Evolutionary conservation across 2,113 vertebrate species (phyloP).

Genomic region (Burhinus bistriatus): DNA sequence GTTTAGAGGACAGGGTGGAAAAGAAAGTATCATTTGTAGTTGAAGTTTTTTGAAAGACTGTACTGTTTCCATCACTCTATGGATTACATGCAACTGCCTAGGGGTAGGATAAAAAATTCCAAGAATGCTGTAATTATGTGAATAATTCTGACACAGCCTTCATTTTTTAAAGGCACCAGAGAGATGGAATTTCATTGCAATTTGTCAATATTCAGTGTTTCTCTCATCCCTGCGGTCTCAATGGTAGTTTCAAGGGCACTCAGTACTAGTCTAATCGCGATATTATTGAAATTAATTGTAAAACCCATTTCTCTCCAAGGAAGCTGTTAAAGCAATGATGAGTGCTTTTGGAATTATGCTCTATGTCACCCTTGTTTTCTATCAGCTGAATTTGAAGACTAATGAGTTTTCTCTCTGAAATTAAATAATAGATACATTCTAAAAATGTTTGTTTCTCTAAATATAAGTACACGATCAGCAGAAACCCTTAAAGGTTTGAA

Average conservation of each 20-base stretch:
- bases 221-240: neutral
- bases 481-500: neutral
- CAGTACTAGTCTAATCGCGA: neutral
- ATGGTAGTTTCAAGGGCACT: neutral
- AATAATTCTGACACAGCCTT: neutral
- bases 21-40: neutral
- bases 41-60: neutral
- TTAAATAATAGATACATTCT: neutral
- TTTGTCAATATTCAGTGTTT: neutral
- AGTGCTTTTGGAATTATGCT: neutral
- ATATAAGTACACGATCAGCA: neutral
- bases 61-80: neutral
- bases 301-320: neutral
- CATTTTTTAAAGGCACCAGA: neutral
- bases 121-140: neutral
- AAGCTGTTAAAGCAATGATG: neutral
- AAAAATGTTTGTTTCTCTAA: neutral
- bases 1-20: neutral
- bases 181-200: neutral
- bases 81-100: fast-evolving
- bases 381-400: neutral
- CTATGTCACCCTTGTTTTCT: neutral
- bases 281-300: neutral
- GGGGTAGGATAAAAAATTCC: neutral
- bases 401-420: neutral